Evolutionary conservation across 2,888 invertebrate species (phyloP).

Genomic region (Dryocosmus kuriphilus): DNA sequence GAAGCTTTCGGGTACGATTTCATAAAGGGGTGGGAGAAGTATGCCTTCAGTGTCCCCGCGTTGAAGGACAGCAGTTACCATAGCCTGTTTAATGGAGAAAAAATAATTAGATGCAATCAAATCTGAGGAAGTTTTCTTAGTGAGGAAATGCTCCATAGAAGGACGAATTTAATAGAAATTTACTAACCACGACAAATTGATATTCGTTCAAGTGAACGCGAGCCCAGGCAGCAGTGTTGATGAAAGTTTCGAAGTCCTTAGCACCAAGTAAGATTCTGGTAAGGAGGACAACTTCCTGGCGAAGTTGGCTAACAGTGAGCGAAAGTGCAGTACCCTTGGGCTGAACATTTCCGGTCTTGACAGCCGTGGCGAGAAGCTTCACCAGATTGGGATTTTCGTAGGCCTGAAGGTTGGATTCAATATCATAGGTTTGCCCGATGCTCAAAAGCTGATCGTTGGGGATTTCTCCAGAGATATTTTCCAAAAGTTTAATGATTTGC

Average conservation of each 20-base stretch:
- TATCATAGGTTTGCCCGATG: slow-evolving; percentile 80
- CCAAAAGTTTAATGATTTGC: slow-evolving; percentile 81
- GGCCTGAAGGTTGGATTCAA: slow-evolving; percentile 81
- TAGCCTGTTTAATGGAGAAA: slow-evolving; percentile 78
- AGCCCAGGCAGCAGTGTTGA: slow-evolving; percentile 84
- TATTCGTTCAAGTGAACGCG: slow-evolving; percentile 85
- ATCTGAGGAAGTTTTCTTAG: neutral
- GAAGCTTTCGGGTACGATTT: slow-evolving; percentile 86
- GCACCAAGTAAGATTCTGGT: slow-evolving; percentile 85
- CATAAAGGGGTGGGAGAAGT: slow-evolving; percentile 85
- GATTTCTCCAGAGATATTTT: slow-evolving; percentile 83
- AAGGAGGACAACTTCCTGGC: slow-evolving; percentile 82
- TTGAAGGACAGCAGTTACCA: slow-evolving; percentile 82
- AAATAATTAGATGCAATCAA: neutral
- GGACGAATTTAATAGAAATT: neutral
- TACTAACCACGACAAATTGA: slow-evolving; percentile 80
- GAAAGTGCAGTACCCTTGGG: slow-evolving; percentile 83
- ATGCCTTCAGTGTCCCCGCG: slow-evolving; percentile 83
- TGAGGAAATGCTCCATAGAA: too few species aligned
- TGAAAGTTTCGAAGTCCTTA: slow-evolving; percentile 85
- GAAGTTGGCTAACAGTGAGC: slow-evolving; percentile 79
- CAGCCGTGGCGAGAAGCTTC: slow-evolving; percentile 80
- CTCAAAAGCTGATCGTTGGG: slow-evolving; percentile 79
- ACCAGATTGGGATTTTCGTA: slow-evolving; percentile 79
- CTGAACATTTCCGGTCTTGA: slow-evolving; percentile 79